Base-by-base conservation (phyloP, 2,888 invertebrate genomes). In the Coecobrya sp. region DNA sequence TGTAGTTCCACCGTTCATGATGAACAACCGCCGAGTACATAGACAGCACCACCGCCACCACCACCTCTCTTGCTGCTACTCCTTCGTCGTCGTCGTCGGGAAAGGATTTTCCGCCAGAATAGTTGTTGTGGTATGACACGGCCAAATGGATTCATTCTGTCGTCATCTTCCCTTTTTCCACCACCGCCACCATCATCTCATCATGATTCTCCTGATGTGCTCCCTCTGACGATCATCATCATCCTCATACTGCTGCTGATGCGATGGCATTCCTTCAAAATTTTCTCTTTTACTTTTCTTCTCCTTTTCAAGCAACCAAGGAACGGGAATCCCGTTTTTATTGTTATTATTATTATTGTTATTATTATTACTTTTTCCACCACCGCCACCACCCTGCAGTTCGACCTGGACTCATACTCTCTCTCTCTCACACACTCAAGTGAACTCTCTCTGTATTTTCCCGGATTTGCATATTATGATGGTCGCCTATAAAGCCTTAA, bases 111-210 rank as follows among this genome's bases (percentile, higher is more conserved):
- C 36, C 70, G 70, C 70, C n/a, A 30, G 68, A 68, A 36, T 30
- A 68, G 70, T 42, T 70, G 70, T 42, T 36, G 70, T 10, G 70
- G 70, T 70, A 49, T 76, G 49, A 76, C 76, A 76, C 45, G 49
- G 68, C 68, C 85, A 85, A 85, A 85, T 85, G 85, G 85, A 68
- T 68, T 85, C 85, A 68, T 65, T 85, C 68, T 85, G 85, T 68
- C 85, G 49, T 85, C 85, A 42, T 84, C 22, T 22, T 49, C 25
- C n/a, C 42, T 19, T 42, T 30, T 30, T 19, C 4, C 27, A 36
- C 36, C 5, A 0, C 76, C 19, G n/a, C 52, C 30, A 8, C 62
- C 42, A 49, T 85, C 36, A 22, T 68, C 36, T 73, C 73, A 45
- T 76, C 36, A 30, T 68, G 16, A 13, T 68, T 19, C 25, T 65